Evolutionary conservation across 2,797 vertebrate species (phyloP).

Genomic region (Morelia viridis): DNA sequence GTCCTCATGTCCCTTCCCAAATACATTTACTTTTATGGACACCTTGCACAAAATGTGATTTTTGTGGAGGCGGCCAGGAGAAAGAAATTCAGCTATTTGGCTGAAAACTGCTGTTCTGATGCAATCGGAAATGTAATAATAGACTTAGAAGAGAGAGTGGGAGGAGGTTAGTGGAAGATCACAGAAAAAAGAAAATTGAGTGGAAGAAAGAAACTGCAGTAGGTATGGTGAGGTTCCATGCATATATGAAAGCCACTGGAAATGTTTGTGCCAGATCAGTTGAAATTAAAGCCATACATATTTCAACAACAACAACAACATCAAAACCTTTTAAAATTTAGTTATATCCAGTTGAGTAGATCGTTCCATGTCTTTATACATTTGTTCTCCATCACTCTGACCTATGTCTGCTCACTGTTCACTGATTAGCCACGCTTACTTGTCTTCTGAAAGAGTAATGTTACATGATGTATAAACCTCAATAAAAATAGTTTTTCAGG

Average conservation of each 20-base stretch:
- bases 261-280: neutral
- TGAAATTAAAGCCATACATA: neutral
- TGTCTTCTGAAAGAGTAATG: neutral
- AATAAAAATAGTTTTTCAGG: neutral
- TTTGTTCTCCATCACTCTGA: neutral
- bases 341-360: neutral
- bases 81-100: neutral
- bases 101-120: conserved; percentile 10
- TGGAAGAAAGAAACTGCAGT: conserved; percentile 15
- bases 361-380: neutral
- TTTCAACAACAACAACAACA: neutral
- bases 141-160: neutral
- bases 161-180: conserved; percentile 17
- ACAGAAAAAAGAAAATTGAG: neutral
- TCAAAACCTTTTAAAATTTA: neutral
- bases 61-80: neutral
- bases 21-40: neutral
- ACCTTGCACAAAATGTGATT: neutral
- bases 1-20: neutral
- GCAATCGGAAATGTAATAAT: neutral
- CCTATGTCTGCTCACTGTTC: neutral
- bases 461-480: neutral
- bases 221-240: neutral
- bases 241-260: neutral
- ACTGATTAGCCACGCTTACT: neutral